A percentile compares a stretch with the other conserved stretches of the same genome.
phyloP scores from a whole-genome alignment of 2,888 invertebrate species.

The Anthophora plumipes region DNA sequence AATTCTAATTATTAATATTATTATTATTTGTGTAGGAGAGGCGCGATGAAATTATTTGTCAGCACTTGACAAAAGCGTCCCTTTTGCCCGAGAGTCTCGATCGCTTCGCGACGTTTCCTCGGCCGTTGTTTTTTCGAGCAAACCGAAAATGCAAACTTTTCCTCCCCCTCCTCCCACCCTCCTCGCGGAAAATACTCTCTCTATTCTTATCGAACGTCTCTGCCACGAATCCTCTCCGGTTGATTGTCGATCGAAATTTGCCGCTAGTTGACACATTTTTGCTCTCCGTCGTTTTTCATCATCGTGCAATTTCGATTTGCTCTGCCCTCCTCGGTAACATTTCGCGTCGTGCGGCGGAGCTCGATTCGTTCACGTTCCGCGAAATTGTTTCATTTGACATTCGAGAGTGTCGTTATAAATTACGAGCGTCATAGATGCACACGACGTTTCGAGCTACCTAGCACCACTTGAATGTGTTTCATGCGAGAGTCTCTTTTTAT shows the following conservation, averaged over 20 bases:
- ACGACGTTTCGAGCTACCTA: too few relatives aligned
- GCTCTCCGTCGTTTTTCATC: slow-evolving; percentile 1
- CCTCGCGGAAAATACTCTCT: background rate
- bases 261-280: slow-evolving; percentile 1
- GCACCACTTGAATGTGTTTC: too few relatives aligned
- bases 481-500: too few relatives aligned
- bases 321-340: background rate
- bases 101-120: slow-evolving; percentile 22
- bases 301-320: slow-evolving; percentile 46
- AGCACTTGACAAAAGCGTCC: slow-evolving; percentile 1
- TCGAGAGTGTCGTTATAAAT: too few relatives aligned
- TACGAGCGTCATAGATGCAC: too few relatives aligned
- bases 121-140: slow-evolving; percentile 36
- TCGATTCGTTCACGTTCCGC: slow-evolving; percentile 36
- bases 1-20: slow-evolving; percentile 17
- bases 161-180: too few relatives aligned
- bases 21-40: slow-evolving; percentile 19
- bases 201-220: slow-evolving; percentile 25
- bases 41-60: slow-evolving; percentile 28
- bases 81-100: slow-evolving; percentile 24
- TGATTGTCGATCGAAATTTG: slow-evolving; percentile 38
- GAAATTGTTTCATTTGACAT: slow-evolving; percentile 6
- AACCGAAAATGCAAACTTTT: slow-evolving; percentile 38
- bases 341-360: background rate
- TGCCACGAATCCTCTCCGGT: slow-evolving; percentile 13